Conservation (phyloP, 2,888 invertebrate species). For the Cordylochernes scorpioides region DNA sequence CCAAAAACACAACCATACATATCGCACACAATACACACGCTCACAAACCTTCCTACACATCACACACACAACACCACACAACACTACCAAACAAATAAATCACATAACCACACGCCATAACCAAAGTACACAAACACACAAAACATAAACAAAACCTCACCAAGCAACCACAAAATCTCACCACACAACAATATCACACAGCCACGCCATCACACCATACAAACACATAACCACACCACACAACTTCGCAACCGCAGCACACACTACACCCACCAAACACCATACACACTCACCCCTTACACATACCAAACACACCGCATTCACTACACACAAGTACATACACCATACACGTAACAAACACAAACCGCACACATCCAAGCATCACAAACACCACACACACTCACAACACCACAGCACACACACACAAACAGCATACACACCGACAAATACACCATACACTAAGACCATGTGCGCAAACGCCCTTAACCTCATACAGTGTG, state of each 20-base stretch:
- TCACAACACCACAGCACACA: background rate
- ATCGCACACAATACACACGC: background rate
- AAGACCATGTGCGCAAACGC: background rate
- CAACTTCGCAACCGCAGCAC: too few relatives aligned
- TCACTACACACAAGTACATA: too few relatives aligned
- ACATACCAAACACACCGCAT: too few relatives aligned
- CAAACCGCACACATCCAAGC: background rate
- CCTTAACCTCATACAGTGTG: too few relatives aligned
- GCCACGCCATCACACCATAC: background rate
- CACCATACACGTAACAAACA: too few relatives aligned
- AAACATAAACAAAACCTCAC: background rate
- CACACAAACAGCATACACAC: too few relatives aligned
- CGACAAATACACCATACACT: too few relatives aligned
- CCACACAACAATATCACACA: background rate
- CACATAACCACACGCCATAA: background rate
- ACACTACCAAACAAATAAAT: background rate
- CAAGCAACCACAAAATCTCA: background rate
- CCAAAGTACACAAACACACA: background rate
- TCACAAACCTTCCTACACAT: background rate
- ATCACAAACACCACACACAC: background rate
- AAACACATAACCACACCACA: background rate
- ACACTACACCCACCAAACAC: background rate
- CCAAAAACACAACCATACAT: too few relatives aligned
- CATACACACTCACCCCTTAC: too few relatives aligned
- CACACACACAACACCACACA: background rate